A percentile compares a stretch with the other conserved stretches of the same genome.
These are phyloP conservation scores for Oreocharis arfaki DNA, from an alignment of 2,113 vertebrate species.

Conservation along the genomic window DNA sequence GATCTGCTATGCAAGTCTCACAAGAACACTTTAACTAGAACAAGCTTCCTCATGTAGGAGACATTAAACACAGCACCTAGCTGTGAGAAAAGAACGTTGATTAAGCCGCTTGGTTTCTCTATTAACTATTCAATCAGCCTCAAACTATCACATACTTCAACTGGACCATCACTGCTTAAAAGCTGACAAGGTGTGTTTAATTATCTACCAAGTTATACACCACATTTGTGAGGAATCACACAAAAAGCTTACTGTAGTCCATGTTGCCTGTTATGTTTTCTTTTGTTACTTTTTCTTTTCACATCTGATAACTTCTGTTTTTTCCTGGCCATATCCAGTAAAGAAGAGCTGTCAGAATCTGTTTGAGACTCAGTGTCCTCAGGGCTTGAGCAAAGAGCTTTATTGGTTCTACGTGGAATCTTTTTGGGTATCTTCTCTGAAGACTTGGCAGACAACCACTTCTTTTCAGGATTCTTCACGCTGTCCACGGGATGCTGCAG, in stretches of 20 bases:
- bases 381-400: not conserved
- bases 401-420: not conserved
- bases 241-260: constrained; percentile 15
- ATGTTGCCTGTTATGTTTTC: not conserved
- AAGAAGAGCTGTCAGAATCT: not conserved
- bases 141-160: not conserved
- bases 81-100: not conserved
- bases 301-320: not conserved
- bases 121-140: not conserved
- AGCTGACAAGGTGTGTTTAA: not conserved
- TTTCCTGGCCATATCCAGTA: not conserved
- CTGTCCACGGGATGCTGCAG: not conserved
- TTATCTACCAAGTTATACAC: not conserved
- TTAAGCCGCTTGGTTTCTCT: not conserved
- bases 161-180: not conserved
- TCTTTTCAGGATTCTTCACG: not conserved
- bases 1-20: not conserved
- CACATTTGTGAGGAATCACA: not conserved
- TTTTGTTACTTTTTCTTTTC: not conserved
- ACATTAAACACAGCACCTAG: not conserved
- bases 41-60: not conserved
- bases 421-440: not conserved
- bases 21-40: not conserved
- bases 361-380: not conserved
- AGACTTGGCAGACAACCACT: not conserved